Evolutionary conservation across 2,888 invertebrate species (phyloP).

Genomic region (Encarsia formosa): DNA sequence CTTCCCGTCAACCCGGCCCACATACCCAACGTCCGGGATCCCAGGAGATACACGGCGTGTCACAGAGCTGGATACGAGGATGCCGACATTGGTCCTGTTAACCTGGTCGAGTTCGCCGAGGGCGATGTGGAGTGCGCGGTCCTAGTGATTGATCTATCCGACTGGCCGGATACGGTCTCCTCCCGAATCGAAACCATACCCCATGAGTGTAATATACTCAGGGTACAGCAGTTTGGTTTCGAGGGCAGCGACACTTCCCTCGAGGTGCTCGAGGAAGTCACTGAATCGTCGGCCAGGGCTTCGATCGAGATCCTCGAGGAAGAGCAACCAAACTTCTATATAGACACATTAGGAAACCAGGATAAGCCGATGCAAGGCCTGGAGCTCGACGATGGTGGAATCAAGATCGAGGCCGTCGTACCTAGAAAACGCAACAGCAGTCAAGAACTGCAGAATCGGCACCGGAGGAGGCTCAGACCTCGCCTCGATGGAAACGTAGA

Average conservation of each 20-base stretch:
- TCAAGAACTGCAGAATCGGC: no score
- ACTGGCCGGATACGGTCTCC: neutral
- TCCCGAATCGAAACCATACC: constrained; percentile 4
- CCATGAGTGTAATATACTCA: constrained; percentile 13
- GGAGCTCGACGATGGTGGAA: neutral
- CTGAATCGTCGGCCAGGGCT: neutral
- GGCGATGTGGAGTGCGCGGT: constrained; percentile 14
- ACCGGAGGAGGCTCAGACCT: neutral
- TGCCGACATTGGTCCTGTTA: neutral
- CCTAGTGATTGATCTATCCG: constrained; percentile 5
- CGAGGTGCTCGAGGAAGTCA: neutral
- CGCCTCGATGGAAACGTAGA: neutral
- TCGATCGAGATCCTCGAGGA: neutral
- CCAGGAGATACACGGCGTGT: neutral
- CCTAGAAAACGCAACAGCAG: no score
- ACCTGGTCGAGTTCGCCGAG: constrained; percentile 2
- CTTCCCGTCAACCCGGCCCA: neutral
- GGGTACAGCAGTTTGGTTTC: neutral
- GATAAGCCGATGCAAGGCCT: neutral
- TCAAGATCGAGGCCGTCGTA: neutral
- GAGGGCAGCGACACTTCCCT: neutral
- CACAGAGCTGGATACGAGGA: neutral
- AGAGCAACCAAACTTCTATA: neutral
- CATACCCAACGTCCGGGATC: constrained; percentile 12
- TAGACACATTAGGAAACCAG: no score